Percentiles rank a stretch among this genome's conserved stretches.
phyloP scores from a whole-genome alignment of 2,888 invertebrate species.

The Pterostichus niger region DNA sequence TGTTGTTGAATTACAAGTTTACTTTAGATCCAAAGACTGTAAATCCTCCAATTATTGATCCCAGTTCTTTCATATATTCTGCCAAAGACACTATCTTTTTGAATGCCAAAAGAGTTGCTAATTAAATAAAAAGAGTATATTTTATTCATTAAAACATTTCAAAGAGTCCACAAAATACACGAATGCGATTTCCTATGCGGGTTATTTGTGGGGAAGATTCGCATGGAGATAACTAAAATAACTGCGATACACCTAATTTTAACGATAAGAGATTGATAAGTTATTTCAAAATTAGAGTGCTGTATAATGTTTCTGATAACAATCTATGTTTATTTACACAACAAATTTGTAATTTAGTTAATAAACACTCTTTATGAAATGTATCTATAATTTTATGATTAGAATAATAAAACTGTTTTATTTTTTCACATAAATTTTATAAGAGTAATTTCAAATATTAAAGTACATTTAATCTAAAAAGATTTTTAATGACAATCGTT shows the following conservation, averaged over 20 bases:
- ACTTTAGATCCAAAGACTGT: conserved; percentile 48
- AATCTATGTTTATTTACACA: too few relatives aligned
- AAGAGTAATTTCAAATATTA: neutral
- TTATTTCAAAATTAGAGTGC: too few relatives aligned
- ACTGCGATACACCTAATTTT: neutral
- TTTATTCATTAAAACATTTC: too few relatives aligned
- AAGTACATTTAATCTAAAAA: neutral
- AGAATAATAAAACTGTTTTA: conserved; percentile 67
- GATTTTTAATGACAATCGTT: too few relatives aligned
- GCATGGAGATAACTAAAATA: neutral
- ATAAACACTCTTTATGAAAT: conserved; percentile 68
- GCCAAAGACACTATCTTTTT: conserved; percentile 31
- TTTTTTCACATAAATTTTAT: neutral
- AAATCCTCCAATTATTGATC: conserved; percentile 38
- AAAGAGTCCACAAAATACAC: too few relatives aligned
- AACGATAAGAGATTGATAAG: neutral
- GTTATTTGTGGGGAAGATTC: too few relatives aligned
- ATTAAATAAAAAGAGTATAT: neutral
- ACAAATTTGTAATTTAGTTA: too few relatives aligned
- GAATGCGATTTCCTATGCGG: too few relatives aligned
- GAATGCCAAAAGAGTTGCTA: conserved; percentile 38
- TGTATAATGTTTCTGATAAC: too few relatives aligned
- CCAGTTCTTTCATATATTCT: conserved; percentile 7
- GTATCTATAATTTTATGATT: conserved; percentile 31
- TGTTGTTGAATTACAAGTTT: conserved; percentile 62